phyloP scores from a whole-genome alignment of 2,888 invertebrate genomes.

The Drosophila paucipuncta region DNA sequence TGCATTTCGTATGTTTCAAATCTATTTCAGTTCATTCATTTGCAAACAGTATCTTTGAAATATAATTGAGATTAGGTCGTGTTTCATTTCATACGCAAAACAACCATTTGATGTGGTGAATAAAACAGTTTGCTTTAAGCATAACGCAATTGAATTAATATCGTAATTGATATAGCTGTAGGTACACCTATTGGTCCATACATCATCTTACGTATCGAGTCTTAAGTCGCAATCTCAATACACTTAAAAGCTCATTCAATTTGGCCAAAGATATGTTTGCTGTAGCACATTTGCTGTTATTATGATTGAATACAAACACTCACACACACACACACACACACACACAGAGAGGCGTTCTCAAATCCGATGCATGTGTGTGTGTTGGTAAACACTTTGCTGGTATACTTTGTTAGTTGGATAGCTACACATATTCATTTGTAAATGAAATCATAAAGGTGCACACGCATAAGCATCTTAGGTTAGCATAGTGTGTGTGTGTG shows the following conservation, averaged over 20 bases:
- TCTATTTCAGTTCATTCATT: background rate
- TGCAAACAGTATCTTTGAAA: background rate
- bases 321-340: slow-evolving; percentile 18
- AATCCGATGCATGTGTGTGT: slow-evolving; percentile 17
- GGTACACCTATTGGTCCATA: slow-evolving; percentile 3
- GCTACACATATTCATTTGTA: slow-evolving; percentile 68
- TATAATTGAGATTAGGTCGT: background rate
- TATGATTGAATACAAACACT: slow-evolving; percentile 67
- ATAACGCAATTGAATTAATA: slow-evolving; percentile 47
- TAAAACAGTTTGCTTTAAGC: background rate
- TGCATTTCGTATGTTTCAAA: background rate
- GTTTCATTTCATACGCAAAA: background rate
- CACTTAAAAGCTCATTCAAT: slow-evolving; percentile 79
- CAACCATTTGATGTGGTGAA: background rate
- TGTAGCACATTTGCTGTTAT: slow-evolving; percentile 68
- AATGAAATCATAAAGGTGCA: slow-evolving; percentile 78
- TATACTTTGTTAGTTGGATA: slow-evolving; percentile 29
- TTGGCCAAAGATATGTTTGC: slow-evolving; percentile 70
- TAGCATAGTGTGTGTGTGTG: slow-evolving; percentile 25
- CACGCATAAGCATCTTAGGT: slow-evolving; percentile 27
- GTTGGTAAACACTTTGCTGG: slow-evolving; percentile 45
- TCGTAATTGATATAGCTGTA: slow-evolving; percentile 45
- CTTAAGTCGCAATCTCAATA: slow-evolving; percentile 58
- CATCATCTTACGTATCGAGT: slow-evolving; percentile 1
- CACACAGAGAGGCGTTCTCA: slow-evolving; percentile 13